phyloP scores from a whole-genome alignment of 2,888 invertebrate species.

The Polydrusus cervinus region DNA sequence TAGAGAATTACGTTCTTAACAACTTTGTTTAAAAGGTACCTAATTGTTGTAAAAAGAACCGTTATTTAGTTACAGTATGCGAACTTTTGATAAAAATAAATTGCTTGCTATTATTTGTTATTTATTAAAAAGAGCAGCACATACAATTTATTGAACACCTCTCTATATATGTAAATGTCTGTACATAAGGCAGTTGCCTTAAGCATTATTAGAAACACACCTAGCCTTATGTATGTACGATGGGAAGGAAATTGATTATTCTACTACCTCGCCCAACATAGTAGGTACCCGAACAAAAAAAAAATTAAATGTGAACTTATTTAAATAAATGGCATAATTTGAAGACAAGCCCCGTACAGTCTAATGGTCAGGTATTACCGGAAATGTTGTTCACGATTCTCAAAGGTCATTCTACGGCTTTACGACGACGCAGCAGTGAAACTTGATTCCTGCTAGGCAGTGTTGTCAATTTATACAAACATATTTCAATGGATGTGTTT shows the following conservation, averaged over 20 bases:
- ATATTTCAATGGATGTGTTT: too few species aligned
- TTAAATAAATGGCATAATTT: constrained; percentile 32
- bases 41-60: too few species aligned
- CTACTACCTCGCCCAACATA: constrained; percentile 22
- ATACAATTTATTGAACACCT: background rate
- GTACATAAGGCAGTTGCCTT: background rate
- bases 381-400: constrained; percentile 37
- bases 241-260: constrained; percentile 12
- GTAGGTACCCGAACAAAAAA: constrained; percentile 11
- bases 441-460: constrained; percentile 14
- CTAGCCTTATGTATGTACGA: background rate
- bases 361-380: constrained; percentile 37
- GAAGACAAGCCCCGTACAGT: constrained; percentile 23
- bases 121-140: too few species aligned
- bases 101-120: too few species aligned
- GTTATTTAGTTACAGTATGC: too few species aligned
- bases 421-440: constrained; percentile 26
- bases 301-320: constrained; percentile 32
- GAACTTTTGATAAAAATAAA: too few species aligned
- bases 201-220: constrained; percentile 3
- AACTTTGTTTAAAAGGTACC: too few species aligned
- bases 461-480: constrained; percentile 6
- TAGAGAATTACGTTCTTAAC: too few species aligned
- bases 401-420: constrained; percentile 40
- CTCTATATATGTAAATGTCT: background rate